A percentile compares a stretch with the other conserved stretches of the same genome.
Evolutionary conservation across 2,113 vertebrate genomes (phyloP).

Genomic region (Sminthopsis crassicaudata): DNA sequence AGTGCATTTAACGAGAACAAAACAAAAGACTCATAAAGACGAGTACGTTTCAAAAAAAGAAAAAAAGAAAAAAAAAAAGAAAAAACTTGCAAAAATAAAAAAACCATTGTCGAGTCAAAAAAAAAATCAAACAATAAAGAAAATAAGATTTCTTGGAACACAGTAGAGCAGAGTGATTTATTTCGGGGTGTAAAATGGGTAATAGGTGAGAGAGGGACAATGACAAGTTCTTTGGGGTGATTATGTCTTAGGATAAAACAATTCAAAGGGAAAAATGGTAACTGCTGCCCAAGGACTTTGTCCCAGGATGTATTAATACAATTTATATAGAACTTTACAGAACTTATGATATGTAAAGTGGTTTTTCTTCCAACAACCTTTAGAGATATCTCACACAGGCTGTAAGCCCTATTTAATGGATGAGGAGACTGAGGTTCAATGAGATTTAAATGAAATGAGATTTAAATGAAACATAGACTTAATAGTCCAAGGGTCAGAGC

Average conservation of each 20-base stretch:
- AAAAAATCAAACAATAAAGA: constrained; percentile 79
- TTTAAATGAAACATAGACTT: background rate
- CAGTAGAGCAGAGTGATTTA: constrained; percentile 48
- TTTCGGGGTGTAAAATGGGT: background rate
- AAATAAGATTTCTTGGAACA: constrained; percentile 83
- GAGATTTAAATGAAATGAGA: background rate
- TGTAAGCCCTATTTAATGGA: background rate
- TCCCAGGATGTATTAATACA: background rate
- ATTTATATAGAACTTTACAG: background rate
- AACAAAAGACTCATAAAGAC: constrained; percentile 81
- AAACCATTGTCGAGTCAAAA: constrained; percentile 80
- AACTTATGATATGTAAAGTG: background rate
- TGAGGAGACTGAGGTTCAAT: background rate
- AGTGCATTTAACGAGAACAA: constrained; percentile 85
- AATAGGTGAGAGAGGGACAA: background rate
- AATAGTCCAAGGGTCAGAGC: background rate
- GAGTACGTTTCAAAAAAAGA: constrained; percentile 80
- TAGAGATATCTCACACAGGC: background rate
- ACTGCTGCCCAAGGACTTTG: background rate
- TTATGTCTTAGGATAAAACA: background rate
- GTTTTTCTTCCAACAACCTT: background rate
- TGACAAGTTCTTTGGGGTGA: background rate
- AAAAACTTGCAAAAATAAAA: constrained; percentile 80
- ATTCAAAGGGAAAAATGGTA: background rate
- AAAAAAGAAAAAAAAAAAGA: constrained; percentile 80